Evolutionary conservation across 2,888 invertebrate species (phyloP), one percentile per base, ranked within the genome.

Genomic region (Torymus auratus): DNA sequence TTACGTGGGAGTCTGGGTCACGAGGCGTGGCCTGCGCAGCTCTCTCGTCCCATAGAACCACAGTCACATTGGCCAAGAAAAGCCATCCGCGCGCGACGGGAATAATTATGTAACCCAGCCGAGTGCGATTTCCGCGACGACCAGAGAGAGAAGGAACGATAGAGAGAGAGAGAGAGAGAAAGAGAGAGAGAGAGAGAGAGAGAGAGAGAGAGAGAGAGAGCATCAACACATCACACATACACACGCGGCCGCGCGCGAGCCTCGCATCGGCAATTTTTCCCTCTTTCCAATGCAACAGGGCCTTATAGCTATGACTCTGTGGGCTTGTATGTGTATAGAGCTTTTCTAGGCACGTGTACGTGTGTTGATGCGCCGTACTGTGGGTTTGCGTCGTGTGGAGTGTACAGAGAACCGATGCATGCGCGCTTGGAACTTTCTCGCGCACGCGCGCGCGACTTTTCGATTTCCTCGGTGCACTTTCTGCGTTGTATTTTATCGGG

Each of bases 1-100:
- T 90, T 90, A 90, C 87, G 88, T 89, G 88, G 88, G 89, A 90
- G 90, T 90, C 90, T 91, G 89, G 90, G 90, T 90, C 90, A 91
- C 89, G 88, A 90, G 90, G 90, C 90, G 90, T 89, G 89, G 90
- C 90, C 88, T 89, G 89, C 61, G 50, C 13, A 23, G 17, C 67
- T 56, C 75, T 86, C 84, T 81, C 86, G 87, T 86, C 87, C 87
- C 87, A 86, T 89, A 87, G 86, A 88, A 89, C 89, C 87, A 89
- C 86, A 89, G 86, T 90, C 87, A 89, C 85, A 90, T 90, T 90
- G 90, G 90, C 90, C 90, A 90, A 90, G 88, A 90, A 89, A 90
- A 89, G 86, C 84, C 87, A 84, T 76, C 86, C 85, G 13, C 20
- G 86, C 88, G 87, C 87, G 88, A 87, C 86, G 87, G 86, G 90